phyloP scores from a whole-genome alignment of 1,140 invertebrate species.

The Meloidogyne exigua region DNA sequence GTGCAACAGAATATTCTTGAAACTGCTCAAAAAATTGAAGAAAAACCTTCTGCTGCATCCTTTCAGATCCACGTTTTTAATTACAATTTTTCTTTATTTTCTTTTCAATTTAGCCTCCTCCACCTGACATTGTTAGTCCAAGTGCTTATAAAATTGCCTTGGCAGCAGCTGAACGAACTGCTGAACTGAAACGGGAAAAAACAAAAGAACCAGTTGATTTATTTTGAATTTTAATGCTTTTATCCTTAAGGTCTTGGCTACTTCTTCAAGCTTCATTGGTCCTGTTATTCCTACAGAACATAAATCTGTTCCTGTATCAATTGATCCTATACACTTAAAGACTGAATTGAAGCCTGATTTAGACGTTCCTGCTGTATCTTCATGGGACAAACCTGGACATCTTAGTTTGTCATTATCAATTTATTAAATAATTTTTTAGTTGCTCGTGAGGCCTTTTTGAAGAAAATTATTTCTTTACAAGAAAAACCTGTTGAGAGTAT shows the following conservation, averaged over 20 bases:
- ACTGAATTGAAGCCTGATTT: not conserved
- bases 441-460: slow-evolving; percentile 17
- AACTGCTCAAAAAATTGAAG: not conserved
- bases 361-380: slow-evolving; percentile 18
- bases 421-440: slow-evolving; percentile 9
- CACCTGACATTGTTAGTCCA: slow-evolving; percentile 13
- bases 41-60: not conserved
- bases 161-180: slow-evolving; percentile 8
- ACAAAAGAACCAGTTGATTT: slow-evolving; percentile 5
- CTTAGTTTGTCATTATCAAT: not conserved
- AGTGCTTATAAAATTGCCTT: slow-evolving; percentile 27
- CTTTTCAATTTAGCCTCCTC: not conserved
- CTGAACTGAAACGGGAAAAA: not conserved
- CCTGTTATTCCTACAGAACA: slow-evolving; percentile 3
- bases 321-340: slow-evolving; percentile 14
- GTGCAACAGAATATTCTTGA: not conserved
- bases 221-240: not conserved
- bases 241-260: not conserved
- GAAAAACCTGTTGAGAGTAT: not conserved
- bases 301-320: not conserved
- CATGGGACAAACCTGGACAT: slow-evolving; percentile 24
- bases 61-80: not conserved
- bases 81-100: not conserved
- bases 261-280: slow-evolving; percentile 8
- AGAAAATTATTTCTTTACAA: slow-evolving; percentile 4